These are phyloP conservation scores for Parotocinclus haroldoi DNA, from an alignment of 2,797 vertebrate genomes.

Conservation along the genomic window DNA sequence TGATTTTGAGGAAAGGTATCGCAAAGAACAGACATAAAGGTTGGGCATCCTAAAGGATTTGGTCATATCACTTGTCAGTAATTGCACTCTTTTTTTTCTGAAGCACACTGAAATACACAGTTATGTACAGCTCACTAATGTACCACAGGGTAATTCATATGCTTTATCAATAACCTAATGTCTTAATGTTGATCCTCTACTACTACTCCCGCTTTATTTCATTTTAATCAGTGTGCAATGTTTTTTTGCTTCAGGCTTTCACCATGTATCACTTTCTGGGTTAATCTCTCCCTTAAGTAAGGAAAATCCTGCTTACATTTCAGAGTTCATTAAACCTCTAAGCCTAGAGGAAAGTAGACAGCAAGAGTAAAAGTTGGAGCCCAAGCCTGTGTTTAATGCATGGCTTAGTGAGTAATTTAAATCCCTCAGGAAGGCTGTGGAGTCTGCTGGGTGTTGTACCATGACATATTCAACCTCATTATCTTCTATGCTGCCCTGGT, in stretches of 20 bases:
- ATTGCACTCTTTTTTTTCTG: too few species aligned
- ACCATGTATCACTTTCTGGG: background rate
- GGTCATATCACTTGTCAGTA: background rate
- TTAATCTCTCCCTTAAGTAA: slow-evolving; percentile 10
- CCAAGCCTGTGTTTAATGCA: slow-evolving; percentile 20
- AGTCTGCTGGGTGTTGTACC: background rate
- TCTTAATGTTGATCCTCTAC: background rate
- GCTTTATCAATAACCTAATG: background rate
- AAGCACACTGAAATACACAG: too few species aligned
- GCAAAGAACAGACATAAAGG: slow-evolving; percentile 7
- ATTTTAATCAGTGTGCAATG: background rate
- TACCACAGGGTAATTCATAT: background rate
- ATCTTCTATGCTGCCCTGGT: too few species aligned
- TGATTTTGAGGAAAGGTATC: slow-evolving; percentile 2
- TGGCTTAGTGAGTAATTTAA: slow-evolving; percentile 21
- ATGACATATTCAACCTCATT: too few species aligned
- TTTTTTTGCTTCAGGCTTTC: background rate
- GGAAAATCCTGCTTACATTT: slow-evolving; percentile 18
- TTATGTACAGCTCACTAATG: too few species aligned
- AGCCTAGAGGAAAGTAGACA: slow-evolving; percentile 1
- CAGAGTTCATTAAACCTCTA: slow-evolving; percentile 10
- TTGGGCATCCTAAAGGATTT: background rate
- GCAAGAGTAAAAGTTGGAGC: background rate
- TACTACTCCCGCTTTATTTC: background rate
- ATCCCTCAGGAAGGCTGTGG: background rate